Base-by-base conservation (phyloP, 2,113 vertebrate genomes). In the Ptilonorhynchus violaceus region DNA sequence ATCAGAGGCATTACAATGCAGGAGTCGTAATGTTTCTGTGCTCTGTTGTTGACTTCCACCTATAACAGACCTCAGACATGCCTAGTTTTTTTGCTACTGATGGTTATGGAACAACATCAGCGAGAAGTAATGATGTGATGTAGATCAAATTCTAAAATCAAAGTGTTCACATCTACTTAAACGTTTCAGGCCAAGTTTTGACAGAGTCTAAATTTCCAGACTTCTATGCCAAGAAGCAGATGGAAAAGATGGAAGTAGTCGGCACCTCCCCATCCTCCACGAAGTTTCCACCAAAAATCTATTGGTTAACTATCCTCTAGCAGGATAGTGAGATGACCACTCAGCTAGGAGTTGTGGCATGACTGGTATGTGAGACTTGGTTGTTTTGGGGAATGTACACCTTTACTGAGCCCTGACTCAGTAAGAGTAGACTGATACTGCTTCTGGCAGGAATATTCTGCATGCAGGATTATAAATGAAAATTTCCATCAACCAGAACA, bases 401-500 rank as follows among this genome's bases (percentile, higher is more conserved):
- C 15, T 86, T 88, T 88, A 59, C 2, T 59, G 35, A 92, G n/a
- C n/a, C n/a, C 41, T 68, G 50, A 17, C 62, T 73, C 53, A 55
- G n/a, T n/a, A n/a, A n/a, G n/a, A n/a, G n/a, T n/a, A n/a, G 63
- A 27, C 78, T 80, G 58, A 74, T 96, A 31, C 11, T 70, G 53
- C 72, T 96, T 35, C 72, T 88, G 82, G 82, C 90, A 95, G 50
- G 59, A 96, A 83, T 83, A 86, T 50, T 83, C 22, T 73, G 50
- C 7, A 3, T 80, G 70, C 88, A 67, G 42, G 88, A 82, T 88
- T 93, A 49, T 47, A 95, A 95, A 93, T 80, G 46, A 88, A 42
- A 92, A 89, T 85, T 90, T 73, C 92, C 72, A 50, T 93, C 93
- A 94, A 77, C 88, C 78, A 93, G 81, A 95, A 92, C 72, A 77